These are phyloP conservation scores for Eledone cirrhosa DNA, from an alignment of 2,888 invertebrate species.

Conservation along the genomic window DNA sequence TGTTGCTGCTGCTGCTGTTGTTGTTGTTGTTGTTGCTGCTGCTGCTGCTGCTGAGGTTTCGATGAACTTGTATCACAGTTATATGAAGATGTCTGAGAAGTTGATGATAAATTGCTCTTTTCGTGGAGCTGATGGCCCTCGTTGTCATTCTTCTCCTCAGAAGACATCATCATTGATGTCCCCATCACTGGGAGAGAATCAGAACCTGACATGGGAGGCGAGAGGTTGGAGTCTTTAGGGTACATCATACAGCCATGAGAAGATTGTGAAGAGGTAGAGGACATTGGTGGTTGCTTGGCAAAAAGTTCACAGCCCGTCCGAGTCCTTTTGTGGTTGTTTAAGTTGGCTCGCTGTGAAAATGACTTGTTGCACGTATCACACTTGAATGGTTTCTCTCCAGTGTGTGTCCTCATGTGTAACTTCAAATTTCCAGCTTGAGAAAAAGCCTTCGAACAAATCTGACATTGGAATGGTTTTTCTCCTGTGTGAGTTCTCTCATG, in stretches of 20 bases:
- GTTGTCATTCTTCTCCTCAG: no score
- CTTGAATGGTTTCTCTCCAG: slow-evolving; percentile 20
- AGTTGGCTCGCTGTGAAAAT: slow-evolving; percentile 23
- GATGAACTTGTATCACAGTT: not conserved
- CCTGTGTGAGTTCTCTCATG: slow-evolving; percentile 19
- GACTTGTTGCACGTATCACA: slow-evolving; percentile 12
- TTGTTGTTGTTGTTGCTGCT: not conserved
- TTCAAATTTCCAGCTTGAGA: slow-evolving; percentile 25
- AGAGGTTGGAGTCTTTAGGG: no score
- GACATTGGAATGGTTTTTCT: slow-evolving; percentile 20
- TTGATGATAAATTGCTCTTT: no score
- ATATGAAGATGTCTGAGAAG: no score
- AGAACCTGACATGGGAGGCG: no score
- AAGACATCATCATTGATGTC: no score
- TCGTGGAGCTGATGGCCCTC: no score
- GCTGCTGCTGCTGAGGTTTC: not conserved
- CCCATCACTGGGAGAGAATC: no score
- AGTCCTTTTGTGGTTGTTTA: slow-evolving; percentile 22
- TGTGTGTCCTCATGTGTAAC: slow-evolving; percentile 24
- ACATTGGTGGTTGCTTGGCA: not conserved
- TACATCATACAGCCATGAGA: no score
- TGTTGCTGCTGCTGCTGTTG: not conserved
- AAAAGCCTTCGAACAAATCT: slow-evolving; percentile 21
- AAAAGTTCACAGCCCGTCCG: slow-evolving; percentile 19
- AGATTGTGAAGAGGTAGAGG: not conserved